Percentiles rank a stretch among this genome's conserved stretches.
Evolutionary conservation across 2,888 invertebrate species (phyloP).

Genomic region (Temnothorax ravouxi): DNA sequence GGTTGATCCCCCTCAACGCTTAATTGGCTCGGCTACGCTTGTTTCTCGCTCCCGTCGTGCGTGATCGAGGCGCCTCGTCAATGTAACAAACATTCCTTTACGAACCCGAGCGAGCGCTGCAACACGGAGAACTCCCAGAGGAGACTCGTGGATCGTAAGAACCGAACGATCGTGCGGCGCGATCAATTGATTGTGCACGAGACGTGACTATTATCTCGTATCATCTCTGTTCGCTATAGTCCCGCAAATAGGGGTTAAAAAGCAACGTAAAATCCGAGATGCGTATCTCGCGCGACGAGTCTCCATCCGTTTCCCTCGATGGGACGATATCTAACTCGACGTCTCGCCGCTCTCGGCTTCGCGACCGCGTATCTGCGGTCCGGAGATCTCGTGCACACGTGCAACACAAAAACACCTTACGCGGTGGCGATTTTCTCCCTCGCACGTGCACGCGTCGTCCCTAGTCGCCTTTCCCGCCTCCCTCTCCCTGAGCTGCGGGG

Average conservation of each 20-base stretch:
- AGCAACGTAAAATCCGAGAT: background rate
- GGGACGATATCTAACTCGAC: background rate
- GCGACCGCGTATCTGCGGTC: constrained; percentile 35
- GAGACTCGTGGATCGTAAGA: background rate
- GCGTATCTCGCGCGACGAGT: background rate
- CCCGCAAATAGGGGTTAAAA: background rate
- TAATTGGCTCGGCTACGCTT: constrained; percentile 71
- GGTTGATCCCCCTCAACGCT: constrained; percentile 59
- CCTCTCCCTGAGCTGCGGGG: constrained; percentile 50
- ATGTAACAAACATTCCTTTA: constrained; percentile 32
- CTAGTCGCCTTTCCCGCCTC: background rate
- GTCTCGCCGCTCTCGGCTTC: background rate
- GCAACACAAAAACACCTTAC: constrained; percentile 59
- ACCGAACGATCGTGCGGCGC: background rate
- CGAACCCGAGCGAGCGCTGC: background rate
- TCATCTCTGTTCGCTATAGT: background rate
- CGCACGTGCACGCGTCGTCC: constrained; percentile 29
- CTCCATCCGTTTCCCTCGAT: background rate
- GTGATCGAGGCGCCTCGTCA: constrained; percentile 67
- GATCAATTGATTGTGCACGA: background rate
- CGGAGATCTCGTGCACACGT: constrained; percentile 60
- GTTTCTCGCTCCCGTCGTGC: constrained; percentile 69
- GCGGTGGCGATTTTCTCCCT: constrained; percentile 27
- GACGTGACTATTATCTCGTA: background rate
- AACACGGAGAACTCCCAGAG: background rate